Evolutionary conservation across 2,113 vertebrate species (phyloP), one percentile per base, ranked within the genome.

Genomic region (Podarcis muralis): DNA sequence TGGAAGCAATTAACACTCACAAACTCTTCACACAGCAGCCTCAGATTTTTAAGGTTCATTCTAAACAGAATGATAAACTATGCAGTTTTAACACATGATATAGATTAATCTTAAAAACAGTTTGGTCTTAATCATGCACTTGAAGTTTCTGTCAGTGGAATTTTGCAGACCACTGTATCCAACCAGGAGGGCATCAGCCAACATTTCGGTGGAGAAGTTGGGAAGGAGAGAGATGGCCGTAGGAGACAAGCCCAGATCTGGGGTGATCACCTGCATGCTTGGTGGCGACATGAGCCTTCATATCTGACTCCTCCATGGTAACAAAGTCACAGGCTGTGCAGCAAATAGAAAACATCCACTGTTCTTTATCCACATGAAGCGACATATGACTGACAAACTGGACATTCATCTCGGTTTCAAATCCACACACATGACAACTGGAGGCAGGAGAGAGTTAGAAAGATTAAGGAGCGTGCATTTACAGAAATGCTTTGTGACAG

Each of bases 371-470:
- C 97, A 99, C 99, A 62, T 99, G 99, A 92, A 99, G 98, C 5
- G 99, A 99, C 99, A 99, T 99, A 97, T 99, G 99, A 97, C 99
- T 99, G 96, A 99, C 99, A 95, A 99, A 99, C 97, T 99, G 98
- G 95, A 98, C 98, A 15, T 99, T 99, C 95, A 99, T 97, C 97
- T 99, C 99, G 0, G 99, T 99, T 97, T 99, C 98, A 97, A 99
- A 99, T 92, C 98, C 99, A 93, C 99, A 99, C 95, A 99, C 99
- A 1, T 99, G 99, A 96, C 99, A 99, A 97, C 99, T 99, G 95
- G 89, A 87, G 27, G 48, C 76, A 93, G 83, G 91, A 87, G 77
- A 78, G 91, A 91, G 90, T 18, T 81, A 65, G 68, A 85, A 32
- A 27, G 37, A 32, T 85, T 81, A 89, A 90, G 83, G 48, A 92